These are phyloP conservation scores for Galemys pyrenaicus DNA, from an alignment of 2,113 vertebrate genomes.

Conservation along the genomic window DNA sequence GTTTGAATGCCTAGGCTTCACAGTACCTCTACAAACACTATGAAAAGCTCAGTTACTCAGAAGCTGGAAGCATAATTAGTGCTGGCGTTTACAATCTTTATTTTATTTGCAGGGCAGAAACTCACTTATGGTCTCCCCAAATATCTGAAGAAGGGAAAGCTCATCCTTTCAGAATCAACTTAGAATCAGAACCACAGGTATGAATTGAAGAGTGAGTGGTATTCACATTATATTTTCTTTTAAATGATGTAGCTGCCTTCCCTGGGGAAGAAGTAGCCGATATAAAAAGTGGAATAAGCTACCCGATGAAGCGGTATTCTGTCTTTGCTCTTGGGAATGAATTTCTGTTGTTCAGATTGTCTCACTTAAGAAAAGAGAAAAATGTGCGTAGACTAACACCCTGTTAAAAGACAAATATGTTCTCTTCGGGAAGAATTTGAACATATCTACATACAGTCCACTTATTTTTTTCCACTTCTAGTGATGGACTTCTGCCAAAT, in stretches of 20 bases:
- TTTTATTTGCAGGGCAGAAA: conserved; percentile 87
- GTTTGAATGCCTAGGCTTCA: neutral
- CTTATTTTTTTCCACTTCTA: neutral
- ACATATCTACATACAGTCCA: neutral
- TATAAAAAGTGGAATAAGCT: neutral
- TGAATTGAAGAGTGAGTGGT: conserved; percentile 60
- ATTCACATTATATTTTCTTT: conserved; percentile 8
- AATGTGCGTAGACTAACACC: neutral
- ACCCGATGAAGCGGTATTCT: neutral
- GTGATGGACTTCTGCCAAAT: conserved; percentile 20
- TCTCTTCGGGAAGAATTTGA: neutral
- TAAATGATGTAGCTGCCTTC: neutral
- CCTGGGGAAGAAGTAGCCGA: conserved; percentile 11
- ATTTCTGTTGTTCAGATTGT: neutral
- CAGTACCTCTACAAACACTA: neutral
- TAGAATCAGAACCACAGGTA: conserved; percentile 96
- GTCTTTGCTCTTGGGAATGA: neutral
- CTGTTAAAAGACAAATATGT: conserved; percentile 17
- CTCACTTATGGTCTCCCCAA: conserved; percentile 94
- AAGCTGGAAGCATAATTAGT: neutral
- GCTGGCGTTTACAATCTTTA: conserved; percentile 2
- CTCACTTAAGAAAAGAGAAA: neutral
- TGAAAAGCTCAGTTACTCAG: neutral
- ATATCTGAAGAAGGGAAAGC: conserved; percentile 89
- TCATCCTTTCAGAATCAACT: conserved; percentile 94